Base-by-base conservation (phyloP, 2,113 vertebrate genomes). In the Phalacrocorax aristotelis region DNA sequence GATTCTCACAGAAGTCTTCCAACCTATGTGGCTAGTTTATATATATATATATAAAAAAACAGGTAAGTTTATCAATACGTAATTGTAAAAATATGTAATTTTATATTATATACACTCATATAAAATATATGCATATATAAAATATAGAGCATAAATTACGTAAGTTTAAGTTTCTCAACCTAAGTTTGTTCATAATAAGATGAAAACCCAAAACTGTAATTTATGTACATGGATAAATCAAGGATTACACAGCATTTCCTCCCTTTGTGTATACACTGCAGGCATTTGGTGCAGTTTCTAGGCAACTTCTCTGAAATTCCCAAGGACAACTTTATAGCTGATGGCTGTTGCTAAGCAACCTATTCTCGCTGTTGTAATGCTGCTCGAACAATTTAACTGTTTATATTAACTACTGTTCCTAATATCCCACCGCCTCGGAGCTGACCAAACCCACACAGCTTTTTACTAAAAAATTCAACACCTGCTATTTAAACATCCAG, bases 231-330 rank as follows among this genome's bases (percentile, higher is more conserved):
- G 19, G 57, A 74, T 32, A 82, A 57, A 76, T 15, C 27, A 52
- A 69, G 66, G 51, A 64, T 62, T 65, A 88, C 74, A 34, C 32
- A 69, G 34, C 4, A 30, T 38, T 88, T 77, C 44, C 54, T 81
- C 65, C 51, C 95, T 94, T 87, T 95, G 85, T 92, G 80, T 42
- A 34, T 13, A 83, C 83, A 71, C 91, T 89, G 90, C 90, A 94
- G 92, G 83, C 95, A 89, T 94, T 91, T 80, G 81, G 83, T 89
- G 69, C 93, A 95, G 93, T 95, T 97, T 94, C 97, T 85, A 97
- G 91, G 87, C 95, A 97, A 92, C 94, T 96, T 95, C 89, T 82
- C 89, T 89, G 54, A 95, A 97, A 97, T 94, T 97, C 94, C 94
- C 94, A 97, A 92, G 89, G 95, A 97, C 92, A 95, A 96, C 91